Conservation (phyloP, 2,113 vertebrate genomes). For the Archilochus colubris region DNA sequence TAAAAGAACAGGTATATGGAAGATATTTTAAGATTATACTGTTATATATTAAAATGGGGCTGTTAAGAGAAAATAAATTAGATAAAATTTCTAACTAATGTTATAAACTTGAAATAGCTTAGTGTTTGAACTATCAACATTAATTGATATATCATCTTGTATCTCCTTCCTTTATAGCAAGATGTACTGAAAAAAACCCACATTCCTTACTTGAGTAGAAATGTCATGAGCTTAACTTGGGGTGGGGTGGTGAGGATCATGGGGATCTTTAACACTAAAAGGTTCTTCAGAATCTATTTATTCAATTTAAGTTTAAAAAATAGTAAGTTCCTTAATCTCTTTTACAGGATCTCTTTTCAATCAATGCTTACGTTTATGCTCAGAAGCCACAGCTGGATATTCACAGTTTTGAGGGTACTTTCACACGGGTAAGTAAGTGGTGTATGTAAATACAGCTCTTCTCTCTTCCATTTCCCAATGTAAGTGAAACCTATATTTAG, state of each 20-base stretch:
- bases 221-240: background rate
- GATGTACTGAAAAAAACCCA: background rate
- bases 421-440: conserved; percentile 90
- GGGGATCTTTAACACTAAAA: background rate
- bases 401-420: conserved; percentile 97
- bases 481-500: background rate
- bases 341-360: conserved; percentile 92
- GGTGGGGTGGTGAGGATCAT: accelerated
- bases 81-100: background rate
- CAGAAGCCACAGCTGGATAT: conserved; percentile 97
- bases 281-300: background rate
- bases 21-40: background rate
- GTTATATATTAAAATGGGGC: background rate
- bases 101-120: background rate
- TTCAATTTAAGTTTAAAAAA: background rate
- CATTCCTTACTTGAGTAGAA: background rate
- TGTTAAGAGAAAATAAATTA: background rate
- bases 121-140: background rate
- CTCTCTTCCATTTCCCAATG: background rate
- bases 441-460: background rate
- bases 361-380: conserved; percentile 91
- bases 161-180: background rate
- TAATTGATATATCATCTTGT: background rate
- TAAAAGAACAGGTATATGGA: background rate
- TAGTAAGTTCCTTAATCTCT: conserved; percentile 32